These are phyloP conservation scores for Albula goreensis DNA, from an alignment of 2,113 vertebrate species.

Conservation along the genomic window DNA sequence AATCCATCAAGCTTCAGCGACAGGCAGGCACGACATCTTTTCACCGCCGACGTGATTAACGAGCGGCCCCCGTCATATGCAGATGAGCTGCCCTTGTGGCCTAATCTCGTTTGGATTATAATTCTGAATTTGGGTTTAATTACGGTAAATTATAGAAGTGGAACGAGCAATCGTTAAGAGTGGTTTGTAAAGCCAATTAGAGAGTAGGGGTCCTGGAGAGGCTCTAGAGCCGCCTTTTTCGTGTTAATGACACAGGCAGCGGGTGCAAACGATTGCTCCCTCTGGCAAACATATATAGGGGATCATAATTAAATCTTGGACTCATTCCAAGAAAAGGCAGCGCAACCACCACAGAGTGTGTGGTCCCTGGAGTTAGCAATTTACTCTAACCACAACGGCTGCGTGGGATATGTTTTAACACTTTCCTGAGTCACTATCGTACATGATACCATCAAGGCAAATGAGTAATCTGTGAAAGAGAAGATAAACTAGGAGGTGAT, in stretches of 20 bases:
- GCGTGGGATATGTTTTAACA: not conserved
- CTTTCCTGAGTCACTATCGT: not conserved
- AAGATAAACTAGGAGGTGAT: not conserved
- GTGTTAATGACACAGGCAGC: not conserved
- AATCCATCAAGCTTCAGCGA: constrained; percentile 1
- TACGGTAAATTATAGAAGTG: not conserved
- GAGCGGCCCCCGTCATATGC: not conserved
- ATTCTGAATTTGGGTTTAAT: not conserved
- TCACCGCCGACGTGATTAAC: constrained; percentile 1
- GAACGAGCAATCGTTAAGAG: not conserved
- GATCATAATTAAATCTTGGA: not conserved
- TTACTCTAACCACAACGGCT: not conserved
- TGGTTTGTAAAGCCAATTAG: not conserved
- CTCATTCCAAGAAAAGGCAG: not conserved
- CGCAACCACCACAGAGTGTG: not conserved
- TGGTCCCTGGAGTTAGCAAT: not conserved
- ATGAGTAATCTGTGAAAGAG: not conserved
- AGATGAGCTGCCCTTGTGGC: constrained; percentile 11
- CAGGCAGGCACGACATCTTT: not conserved
- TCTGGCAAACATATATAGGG: not conserved
- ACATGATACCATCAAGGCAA: not conserved
- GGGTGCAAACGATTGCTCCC: not conserved
- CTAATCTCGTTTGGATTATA: not conserved
- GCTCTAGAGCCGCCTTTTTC: not conserved
- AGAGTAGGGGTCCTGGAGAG: not conserved